Percentiles rank a stretch among this genome's conserved stretches.
phyloP scores from a whole-genome alignment of 2,888 invertebrate species.

The Cheilosia vernalis region DNA sequence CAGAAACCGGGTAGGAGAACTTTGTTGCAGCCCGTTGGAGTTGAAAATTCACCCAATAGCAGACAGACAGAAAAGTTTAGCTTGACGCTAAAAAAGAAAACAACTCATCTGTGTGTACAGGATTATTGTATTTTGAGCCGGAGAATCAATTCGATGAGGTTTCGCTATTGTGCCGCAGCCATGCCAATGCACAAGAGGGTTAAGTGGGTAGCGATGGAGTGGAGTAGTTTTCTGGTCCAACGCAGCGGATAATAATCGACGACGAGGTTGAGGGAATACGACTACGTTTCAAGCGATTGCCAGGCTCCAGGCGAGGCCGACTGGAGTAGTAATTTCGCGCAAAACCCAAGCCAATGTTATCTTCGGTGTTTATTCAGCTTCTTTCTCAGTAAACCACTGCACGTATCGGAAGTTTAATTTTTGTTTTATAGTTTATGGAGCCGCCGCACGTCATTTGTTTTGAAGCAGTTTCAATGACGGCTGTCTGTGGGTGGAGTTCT shows the following conservation, averaged over 20 bases:
- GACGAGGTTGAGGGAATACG: slow-evolving; percentile 36
- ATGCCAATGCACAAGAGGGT: background rate
- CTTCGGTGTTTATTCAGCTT: slow-evolving; percentile 32
- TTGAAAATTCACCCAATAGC: too few relatives aligned
- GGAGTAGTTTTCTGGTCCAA: slow-evolving; percentile 64
- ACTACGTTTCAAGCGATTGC: slow-evolving; percentile 1
- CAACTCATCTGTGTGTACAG: slow-evolving; percentile 49
- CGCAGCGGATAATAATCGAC: slow-evolving; percentile 66
- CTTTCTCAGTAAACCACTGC: background rate
- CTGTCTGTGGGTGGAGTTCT: background rate
- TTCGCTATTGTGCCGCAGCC: slow-evolving; percentile 9
- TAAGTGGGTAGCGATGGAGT: slow-evolving; percentile 25
- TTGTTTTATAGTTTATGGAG: slow-evolving; percentile 44
- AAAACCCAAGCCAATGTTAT: slow-evolving; percentile 51
- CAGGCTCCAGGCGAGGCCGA: slow-evolving; percentile 42
- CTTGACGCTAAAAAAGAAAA: background rate
- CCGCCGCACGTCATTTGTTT: slow-evolving; percentile 24
- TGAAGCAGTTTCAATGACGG: slow-evolving; percentile 26
- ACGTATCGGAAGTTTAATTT: background rate
- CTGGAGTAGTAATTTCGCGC: slow-evolving; percentile 58
- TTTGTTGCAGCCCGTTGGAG: background rate
- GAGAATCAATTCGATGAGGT: slow-evolving; percentile 58
- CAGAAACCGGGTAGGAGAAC: background rate
- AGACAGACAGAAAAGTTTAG: too few relatives aligned
- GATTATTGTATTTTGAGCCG: slow-evolving; percentile 68